Evolutionary conservation across 2,113 vertebrate species (phyloP).

Genomic region (Tragelaphus strepsiceros): DNA sequence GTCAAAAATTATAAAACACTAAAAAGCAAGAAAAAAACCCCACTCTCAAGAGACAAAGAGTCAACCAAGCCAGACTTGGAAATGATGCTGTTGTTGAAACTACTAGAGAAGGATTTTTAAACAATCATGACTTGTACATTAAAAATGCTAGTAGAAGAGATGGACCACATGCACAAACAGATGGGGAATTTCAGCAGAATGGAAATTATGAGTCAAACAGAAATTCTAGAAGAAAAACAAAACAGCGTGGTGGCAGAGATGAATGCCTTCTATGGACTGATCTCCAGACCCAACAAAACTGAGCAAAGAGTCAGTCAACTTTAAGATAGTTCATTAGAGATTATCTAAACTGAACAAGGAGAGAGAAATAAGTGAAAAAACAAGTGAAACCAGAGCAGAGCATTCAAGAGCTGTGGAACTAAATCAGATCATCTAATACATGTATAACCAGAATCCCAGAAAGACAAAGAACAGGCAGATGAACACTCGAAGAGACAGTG

Average conservation of each 20-base stretch:
- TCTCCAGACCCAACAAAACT: not conserved
- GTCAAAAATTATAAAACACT: not conserved
- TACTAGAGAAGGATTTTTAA: not conserved
- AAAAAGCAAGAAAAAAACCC: not conserved
- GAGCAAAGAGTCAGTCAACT: not conserved
- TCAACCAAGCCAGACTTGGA: not conserved
- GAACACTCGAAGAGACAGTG: not conserved
- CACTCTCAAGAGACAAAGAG: not conserved
- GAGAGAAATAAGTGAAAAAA: not conserved
- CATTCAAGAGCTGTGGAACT: not conserved
- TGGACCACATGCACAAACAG: not conserved
- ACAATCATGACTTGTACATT: not conserved
- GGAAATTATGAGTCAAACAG: not conserved
- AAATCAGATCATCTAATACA: not conserved
- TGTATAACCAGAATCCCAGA: not conserved
- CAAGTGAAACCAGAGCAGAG: not conserved
- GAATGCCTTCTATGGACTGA: not conserved
- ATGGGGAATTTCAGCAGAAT: not conserved
- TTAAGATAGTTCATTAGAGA: not conserved
- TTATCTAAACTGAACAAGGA: not conserved
- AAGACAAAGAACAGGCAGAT: not conserved
- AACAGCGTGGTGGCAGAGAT: not conserved
- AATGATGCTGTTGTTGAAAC: not conserved
- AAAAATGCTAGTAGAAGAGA: not conserved
- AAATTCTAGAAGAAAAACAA: not conserved